Conservation (phyloP, 2,888 invertebrate genomes). For the Drosophila percnosoma region DNA sequence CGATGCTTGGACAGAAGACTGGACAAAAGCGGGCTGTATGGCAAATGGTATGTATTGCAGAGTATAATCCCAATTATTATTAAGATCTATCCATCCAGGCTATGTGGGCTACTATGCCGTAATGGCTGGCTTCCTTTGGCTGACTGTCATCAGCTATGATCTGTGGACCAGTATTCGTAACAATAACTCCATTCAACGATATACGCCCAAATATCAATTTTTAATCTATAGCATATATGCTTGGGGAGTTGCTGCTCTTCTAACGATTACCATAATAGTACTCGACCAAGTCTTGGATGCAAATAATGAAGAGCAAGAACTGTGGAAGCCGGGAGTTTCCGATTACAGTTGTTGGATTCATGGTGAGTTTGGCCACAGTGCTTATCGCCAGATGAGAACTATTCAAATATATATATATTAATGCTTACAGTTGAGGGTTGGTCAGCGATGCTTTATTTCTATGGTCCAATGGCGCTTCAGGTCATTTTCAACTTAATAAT, state of each 20-base stretch:
- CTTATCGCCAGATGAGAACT: neutral
- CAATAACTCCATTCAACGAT: slow-evolving; percentile 45
- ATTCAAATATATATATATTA: neutral
- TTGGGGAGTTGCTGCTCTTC: slow-evolving; percentile 74
- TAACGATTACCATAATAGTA: slow-evolving; percentile 62
- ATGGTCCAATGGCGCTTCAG: slow-evolving; percentile 75
- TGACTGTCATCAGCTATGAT: slow-evolving; percentile 93
- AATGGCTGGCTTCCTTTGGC: slow-evolving; percentile 92
- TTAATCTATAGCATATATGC: slow-evolving; percentile 74
- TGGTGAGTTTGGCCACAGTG: slow-evolving; percentile 83
- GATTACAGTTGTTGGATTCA: slow-evolving; percentile 86
- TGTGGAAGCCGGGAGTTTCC: slow-evolving; percentile 86
- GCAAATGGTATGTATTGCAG: slow-evolving; percentile 19
- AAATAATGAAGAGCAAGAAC: neutral
- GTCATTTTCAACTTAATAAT: slow-evolving; percentile 77
- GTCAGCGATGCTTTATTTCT: slow-evolving; percentile 80
- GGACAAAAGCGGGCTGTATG: neutral
- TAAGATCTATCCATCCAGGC: slow-evolving; percentile 47
- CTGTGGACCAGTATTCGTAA: slow-evolving; percentile 87
- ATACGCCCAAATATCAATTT: slow-evolving; percentile 63
- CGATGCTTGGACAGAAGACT: neutral
- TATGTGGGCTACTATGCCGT: slow-evolving; percentile 88
- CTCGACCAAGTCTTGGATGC: slow-evolving; percentile 68
- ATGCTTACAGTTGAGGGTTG: slow-evolving; percentile 60
- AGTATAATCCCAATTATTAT: too few species aligned